Evolutionary conservation across 2,797 vertebrate species (phyloP).

Genomic region (Trichosurus vulpecula): DNA sequence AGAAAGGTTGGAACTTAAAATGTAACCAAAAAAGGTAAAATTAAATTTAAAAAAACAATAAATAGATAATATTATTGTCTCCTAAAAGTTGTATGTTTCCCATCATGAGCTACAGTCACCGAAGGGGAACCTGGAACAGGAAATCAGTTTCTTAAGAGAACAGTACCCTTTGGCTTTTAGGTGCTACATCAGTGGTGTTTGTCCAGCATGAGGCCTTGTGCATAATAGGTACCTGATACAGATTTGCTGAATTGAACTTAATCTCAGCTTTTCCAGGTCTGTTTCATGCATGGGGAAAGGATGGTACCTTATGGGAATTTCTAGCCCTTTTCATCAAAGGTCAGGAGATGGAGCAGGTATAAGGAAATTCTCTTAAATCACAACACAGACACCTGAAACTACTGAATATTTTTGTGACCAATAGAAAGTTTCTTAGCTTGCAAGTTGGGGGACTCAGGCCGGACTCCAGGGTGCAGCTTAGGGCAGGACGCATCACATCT

Average conservation of each 20-base stretch:
- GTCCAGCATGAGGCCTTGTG: not conserved
- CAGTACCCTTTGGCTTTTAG: not conserved
- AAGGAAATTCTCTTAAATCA: not conserved
- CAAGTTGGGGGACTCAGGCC: not conserved
- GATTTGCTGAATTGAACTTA: not conserved
- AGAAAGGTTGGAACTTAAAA: not conserved
- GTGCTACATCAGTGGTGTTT: not conserved
- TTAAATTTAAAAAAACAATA: not conserved
- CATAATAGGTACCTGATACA: not conserved
- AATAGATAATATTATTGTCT: not conserved
- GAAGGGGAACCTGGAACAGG: not conserved
- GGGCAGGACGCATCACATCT: not conserved
- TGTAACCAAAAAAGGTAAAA: not conserved
- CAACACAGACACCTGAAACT: not conserved
- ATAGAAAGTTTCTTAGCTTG: not conserved
- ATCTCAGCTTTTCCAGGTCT: not conserved
- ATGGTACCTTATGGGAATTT: not conserved
- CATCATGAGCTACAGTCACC: not conserved
- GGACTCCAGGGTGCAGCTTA: not conserved
- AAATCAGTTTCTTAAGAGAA: not conserved
- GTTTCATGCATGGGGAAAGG: not conserved
- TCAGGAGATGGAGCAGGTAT: not conserved
- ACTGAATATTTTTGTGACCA: not conserved
- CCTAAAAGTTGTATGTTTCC: not conserved
- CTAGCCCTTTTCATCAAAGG: not conserved